Base-by-base conservation (phyloP, 2,113 vertebrate species). In the Casuarius casuarius region DNA sequence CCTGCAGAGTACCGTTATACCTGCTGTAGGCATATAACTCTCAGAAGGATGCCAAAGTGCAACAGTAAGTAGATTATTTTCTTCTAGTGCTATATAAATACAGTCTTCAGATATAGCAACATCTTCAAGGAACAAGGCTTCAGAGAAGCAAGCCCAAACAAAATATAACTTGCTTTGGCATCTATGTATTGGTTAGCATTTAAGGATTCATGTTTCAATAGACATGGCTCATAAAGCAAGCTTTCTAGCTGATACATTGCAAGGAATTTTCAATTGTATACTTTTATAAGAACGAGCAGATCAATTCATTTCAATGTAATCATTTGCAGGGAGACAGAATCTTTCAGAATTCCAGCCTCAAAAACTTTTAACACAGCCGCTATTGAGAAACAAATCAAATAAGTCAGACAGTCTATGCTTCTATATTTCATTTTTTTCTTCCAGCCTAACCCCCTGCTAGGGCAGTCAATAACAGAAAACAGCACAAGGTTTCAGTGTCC, bases 301-400 rank as follows among this genome's bases (percentile, higher is more conserved):
- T 90, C 93, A 94, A 97, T 97, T 95, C 67, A 95, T 96, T 96
- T 85, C 93, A 92, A 85, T 93, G 83, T 85, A 95, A 97, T 95
- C 77, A 33, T 90, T 95, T 95, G 81, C 83, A 90, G 92, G 92
- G 90, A 95, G 91, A 94, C 70, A 92, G 84, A 94, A 95, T 86
- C 77, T 78, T 85, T 95, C 89, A 74, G 84, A 95, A 93, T 88
- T 71, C 70, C 77, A 92, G 80, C 21, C 92, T 86, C 72, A 76
- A 73, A 95, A 97, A 97, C 94, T 97, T 97, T 97, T 97, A 97
- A 97, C 97, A 97, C 92, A 97, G 96, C 92, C 85, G 92, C 90
- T 97, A 95, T 94, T 90, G 83, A 97, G 94, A 97, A 97, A 96
- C 94, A 97, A 97, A 97, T 97, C 97, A 96, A 97, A 23, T 96